phyloP scores from a whole-genome alignment of 1,140 invertebrate species.

The Steinernema feltiae region DNA sequence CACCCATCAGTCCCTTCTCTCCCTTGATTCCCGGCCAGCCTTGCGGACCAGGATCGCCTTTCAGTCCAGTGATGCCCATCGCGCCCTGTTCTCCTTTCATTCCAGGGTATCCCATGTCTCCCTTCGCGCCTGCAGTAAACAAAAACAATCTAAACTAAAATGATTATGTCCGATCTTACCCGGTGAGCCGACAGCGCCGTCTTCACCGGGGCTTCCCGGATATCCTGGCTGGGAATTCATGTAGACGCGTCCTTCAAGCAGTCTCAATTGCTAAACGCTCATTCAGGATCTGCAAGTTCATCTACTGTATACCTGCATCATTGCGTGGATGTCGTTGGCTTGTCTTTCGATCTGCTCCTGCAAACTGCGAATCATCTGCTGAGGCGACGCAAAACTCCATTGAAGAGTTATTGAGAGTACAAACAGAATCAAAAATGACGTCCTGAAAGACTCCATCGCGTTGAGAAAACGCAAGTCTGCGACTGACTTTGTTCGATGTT shows the following conservation, averaged over 20 bases:
- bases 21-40: slow-evolving; percentile 39
- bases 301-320: not conserved
- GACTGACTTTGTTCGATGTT: too few relatives aligned
- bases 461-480: too few relatives aligned
- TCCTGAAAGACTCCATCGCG: not conserved
- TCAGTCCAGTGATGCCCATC: slow-evolving; percentile 21
- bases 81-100: slow-evolving; percentile 38
- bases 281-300: not conserved
- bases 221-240: slow-evolving; percentile 9
- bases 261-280: not conserved
- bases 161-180: too few relatives aligned
- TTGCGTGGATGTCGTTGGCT: not conserved
- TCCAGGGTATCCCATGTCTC: slow-evolving; percentile 35
- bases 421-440: not conserved
- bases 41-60: slow-evolving; percentile 17
- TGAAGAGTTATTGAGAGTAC: not conserved
- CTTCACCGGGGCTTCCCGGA: slow-evolving; percentile 26
- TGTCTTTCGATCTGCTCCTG: slow-evolving; percentile 6
- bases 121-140: too few relatives aligned
- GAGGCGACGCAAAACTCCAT: not conserved
- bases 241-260: not conserved
- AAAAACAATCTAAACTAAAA: too few relatives aligned
- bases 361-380: not conserved
- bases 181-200: slow-evolving; percentile 33
- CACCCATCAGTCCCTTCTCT: slow-evolving; percentile 27